Base-by-base conservation (phyloP, 2,797 vertebrate species). In the Remorina albescens region DNA sequence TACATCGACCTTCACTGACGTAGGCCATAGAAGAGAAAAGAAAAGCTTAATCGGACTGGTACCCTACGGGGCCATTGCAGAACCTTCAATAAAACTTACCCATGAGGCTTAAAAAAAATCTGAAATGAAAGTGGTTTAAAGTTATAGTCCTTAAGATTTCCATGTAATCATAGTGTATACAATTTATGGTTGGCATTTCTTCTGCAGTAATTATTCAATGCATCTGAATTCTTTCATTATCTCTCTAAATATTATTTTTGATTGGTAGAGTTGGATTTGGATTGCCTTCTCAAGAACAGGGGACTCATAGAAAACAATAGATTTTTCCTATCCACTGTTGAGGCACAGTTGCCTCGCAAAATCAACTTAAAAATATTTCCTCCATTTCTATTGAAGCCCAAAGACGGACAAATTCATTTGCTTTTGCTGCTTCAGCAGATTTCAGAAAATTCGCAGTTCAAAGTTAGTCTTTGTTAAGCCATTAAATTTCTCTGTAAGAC, bases 41-140 rank as follows among this genome's bases (percentile, higher is more conserved):
- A 23, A 82, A 86, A 94, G 89, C 91, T 92, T 93, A 84, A 90
- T 91, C 32, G 53, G 89, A 91, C 88, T 90, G 90, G 89, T 91
- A 89, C 90, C 89, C 85, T 86, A 62, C 18, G 42, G 80, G 78
- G 79, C 74, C 49, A 53, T 71, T 69, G 74, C 72, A 79, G 60
- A 78, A 82, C 59, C 68, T 37, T 47, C 53, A 54, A 85, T 58
- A 65, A 83, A 88, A 76, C 75, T 79, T 66, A 57, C 66, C 30
- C 28, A 49, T 44, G 16, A 28, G 71, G 76, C 69, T 55, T 30
- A 71, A 69, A 69, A 69, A 57, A 12, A 75, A 28, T 46, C 21
- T 71, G 18, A 61, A 47, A 62, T 36, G 44, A 80, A 77, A 74
- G 62, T 32, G 1, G 46, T 75, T 63, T 60, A 21, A 83, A 82